A percentile compares a stretch with the other conserved stretches of the same genome.
Conservation (phyloP, 2,888 invertebrate genomes). For the Lutraria lutraria region DNA sequence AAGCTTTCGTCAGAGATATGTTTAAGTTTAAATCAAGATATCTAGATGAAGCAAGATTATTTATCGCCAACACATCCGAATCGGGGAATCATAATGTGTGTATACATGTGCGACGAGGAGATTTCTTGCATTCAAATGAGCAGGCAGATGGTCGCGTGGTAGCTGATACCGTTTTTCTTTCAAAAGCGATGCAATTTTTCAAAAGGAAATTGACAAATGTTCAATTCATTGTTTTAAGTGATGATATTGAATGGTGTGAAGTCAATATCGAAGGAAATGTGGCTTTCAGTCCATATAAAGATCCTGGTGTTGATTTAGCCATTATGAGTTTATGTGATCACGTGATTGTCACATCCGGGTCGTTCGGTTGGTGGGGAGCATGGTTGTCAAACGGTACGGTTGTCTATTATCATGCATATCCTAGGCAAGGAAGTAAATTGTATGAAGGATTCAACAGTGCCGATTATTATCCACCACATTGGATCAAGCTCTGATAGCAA, state of each 20-base stretch:
- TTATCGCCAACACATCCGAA: background rate
- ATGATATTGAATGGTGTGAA: no score
- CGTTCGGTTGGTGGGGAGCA: no score
- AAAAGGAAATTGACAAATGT: background rate
- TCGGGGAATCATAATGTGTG: background rate
- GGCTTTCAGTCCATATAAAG: no score
- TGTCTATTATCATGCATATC: slow-evolving; percentile 27
- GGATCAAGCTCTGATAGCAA: background rate
- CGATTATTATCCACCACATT: slow-evolving; percentile 5
- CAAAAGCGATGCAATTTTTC: slow-evolving; percentile 1
- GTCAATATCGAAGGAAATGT: no score
- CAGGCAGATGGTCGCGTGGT: background rate
- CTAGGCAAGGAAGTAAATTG: background rate
- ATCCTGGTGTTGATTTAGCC: no score
- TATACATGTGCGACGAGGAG: slow-evolving; percentile 17
- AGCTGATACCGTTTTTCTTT: background rate
- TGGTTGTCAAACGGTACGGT: slow-evolving; percentile 25
- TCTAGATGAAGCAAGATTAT: background rate
- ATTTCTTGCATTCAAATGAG: no score
- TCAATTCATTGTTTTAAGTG: no score
- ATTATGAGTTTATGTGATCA: no score
- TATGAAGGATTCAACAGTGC: no score
- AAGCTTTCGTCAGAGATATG: background rate
- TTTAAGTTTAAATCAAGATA: background rate
- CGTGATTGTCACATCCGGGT: no score